Conservation (phyloP, 2,113 vertebrate species). For the Salvator merianae region DNA sequence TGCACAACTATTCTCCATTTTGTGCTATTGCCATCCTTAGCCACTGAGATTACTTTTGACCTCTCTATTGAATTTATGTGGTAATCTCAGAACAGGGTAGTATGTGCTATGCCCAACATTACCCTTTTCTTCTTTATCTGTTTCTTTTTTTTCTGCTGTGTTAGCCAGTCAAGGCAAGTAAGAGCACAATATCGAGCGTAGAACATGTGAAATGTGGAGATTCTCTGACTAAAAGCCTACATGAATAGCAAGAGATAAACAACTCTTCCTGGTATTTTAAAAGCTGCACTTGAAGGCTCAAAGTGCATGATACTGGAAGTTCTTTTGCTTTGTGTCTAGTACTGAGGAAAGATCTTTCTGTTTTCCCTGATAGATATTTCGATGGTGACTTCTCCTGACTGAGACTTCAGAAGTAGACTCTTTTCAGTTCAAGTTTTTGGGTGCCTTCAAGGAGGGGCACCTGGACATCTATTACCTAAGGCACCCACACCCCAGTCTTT, state of each 20-base stretch:
- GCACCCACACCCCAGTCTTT: too few relatives aligned
- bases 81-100: neutral
- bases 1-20: neutral
- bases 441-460: too few relatives aligned
- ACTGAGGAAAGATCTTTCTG: neutral
- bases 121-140: neutral
- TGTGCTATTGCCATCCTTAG: neutral
- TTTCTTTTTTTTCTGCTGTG: conserved; percentile 32
- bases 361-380: neutral
- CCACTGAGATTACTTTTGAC: neutral
- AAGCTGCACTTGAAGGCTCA: conserved; percentile 24
- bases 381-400: neutral
- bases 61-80: conserved; percentile 3
- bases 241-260: conserved; percentile 52
- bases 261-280: conserved; percentile 30
- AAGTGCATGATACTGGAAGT: neutral
- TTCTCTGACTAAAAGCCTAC: conserved; percentile 57
- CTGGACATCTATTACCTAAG: too few relatives aligned
- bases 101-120: neutral
- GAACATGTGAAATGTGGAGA: neutral
- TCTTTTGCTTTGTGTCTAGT: neutral
- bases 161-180: conserved; percentile 7
- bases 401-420: neutral
- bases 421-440: neutral
- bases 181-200: neutral